Conservation (phyloP, 2,797 vertebrate genomes). For the Lepus oiostolus region DNA sequence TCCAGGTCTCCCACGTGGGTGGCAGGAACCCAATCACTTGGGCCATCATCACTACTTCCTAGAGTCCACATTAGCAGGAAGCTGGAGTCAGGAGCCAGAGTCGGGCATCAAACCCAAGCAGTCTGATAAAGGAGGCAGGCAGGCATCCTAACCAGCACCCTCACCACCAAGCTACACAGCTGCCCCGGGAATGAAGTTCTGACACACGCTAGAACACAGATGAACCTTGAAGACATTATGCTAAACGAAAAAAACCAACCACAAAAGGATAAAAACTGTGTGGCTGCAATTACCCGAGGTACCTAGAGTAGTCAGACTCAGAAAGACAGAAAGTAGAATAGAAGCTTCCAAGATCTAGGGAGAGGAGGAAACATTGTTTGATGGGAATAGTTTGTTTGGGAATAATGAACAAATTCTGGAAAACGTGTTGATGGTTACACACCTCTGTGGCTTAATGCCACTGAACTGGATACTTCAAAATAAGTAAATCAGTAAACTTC, state of each 20-base stretch:
- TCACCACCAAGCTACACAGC: too few species aligned
- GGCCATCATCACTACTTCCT: too few species aligned
- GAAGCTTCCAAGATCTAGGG: neutral
- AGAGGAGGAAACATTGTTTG: neutral
- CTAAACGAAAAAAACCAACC: neutral
- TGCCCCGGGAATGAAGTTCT: neutral
- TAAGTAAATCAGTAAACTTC: neutral
- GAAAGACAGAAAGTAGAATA: neutral
- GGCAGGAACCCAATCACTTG: too few species aligned
- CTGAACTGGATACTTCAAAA: neutral
- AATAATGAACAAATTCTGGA: neutral
- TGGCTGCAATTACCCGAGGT: neutral
- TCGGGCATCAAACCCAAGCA: too few species aligned
- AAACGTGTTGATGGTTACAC: neutral
- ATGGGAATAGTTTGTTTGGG: neutral
- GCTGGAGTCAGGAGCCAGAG: too few species aligned
- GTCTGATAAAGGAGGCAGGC: too few species aligned
- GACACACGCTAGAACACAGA: neutral
- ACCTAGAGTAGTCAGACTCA: neutral
- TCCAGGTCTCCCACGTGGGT: too few species aligned
- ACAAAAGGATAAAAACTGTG: neutral
- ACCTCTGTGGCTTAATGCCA: neutral
- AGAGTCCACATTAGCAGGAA: too few species aligned
- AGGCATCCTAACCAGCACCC: too few species aligned
- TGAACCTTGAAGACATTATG: neutral